Percentiles rank a stretch among this genome's conserved stretches.
These are phyloP conservation scores for Sorex fumeus DNA, from an alignment of 2,113 vertebrate species.

Conservation along the genomic window DNA sequence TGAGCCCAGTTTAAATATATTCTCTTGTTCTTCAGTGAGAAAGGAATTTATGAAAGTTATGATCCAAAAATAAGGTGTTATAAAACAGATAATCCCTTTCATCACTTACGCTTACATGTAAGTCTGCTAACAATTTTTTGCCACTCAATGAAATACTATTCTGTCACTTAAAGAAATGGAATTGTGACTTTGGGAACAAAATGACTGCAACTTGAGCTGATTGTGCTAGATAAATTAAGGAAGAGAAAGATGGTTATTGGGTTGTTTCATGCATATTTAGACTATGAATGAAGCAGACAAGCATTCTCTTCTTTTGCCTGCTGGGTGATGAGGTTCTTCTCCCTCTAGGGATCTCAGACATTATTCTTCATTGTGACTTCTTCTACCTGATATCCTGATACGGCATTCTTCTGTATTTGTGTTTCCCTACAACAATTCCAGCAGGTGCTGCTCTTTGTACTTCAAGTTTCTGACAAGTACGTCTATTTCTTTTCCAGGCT, in stretches of 20 bases:
- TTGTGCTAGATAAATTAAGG: no score
- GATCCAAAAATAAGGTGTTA: conserved; percentile 47
- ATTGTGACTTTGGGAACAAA: neutral
- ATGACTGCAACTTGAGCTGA: no score
- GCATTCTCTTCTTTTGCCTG: conserved; percentile 36
- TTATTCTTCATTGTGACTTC: neutral
- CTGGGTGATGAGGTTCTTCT: conserved; percentile 1
- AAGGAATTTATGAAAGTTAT: neutral
- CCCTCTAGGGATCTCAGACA: neutral
- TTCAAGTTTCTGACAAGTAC: neutral
- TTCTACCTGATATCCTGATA: neutral
- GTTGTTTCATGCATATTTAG: no score
- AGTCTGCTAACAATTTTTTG: neutral
- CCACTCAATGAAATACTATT: no score
- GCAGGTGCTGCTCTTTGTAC: neutral
- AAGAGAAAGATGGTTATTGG: no score
- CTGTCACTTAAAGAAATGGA: neutral
- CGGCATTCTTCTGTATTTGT: neutral
- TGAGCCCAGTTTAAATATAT: conserved; percentile 32
- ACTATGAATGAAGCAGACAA: no score
- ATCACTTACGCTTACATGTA: neutral
- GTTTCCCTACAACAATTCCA: neutral
- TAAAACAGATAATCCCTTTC: conserved; percentile 51
- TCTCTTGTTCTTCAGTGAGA: conserved; percentile 53
- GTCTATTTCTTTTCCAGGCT: neutral